Evolutionary conservation across 2,113 vertebrate species (phyloP).

Genomic region (Periophthalmus modestus): DNA sequence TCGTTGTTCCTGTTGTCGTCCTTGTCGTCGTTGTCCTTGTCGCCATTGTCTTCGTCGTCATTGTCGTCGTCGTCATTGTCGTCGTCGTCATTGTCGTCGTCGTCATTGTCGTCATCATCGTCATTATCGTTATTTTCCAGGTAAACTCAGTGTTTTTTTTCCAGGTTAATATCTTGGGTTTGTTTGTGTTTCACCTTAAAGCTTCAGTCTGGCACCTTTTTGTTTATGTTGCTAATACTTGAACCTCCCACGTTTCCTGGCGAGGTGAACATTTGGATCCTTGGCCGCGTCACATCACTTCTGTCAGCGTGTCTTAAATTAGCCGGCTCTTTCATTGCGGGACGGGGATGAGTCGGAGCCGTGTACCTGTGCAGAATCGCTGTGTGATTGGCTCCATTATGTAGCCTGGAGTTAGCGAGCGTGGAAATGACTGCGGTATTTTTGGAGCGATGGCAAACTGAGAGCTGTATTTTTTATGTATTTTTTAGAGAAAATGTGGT

Average conservation of each 20-base stretch:
- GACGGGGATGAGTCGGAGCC: constrained; percentile 41
- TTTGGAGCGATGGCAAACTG: constrained; percentile 22
- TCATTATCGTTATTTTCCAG: no score
- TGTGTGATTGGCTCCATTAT: constrained; percentile 58
- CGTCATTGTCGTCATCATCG: no score
- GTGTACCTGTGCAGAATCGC: constrained; percentile 56
- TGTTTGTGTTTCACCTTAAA: background rate
- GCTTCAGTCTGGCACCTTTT: background rate
- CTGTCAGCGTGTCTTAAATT: constrained; percentile 40
- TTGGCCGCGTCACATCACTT: constrained; percentile 21
- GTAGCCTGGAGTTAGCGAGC: constrained; percentile 35
- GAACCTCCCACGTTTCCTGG: constrained; percentile 14
- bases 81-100: no score
- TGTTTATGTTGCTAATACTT: constrained; percentile 13
- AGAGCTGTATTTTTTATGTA: constrained; percentile 6
- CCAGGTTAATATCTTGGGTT: constrained; percentile 23
- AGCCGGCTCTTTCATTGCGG: constrained; percentile 53
- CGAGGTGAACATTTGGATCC: constrained; percentile 35
- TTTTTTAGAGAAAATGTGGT: constrained; percentile 31
- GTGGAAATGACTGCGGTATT: constrained; percentile 61
- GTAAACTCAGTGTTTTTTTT: no score
- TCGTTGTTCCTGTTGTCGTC: no score
- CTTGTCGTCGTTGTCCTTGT: no score
- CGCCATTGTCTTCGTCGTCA: no score
- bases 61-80: no score